A percentile compares a stretch with the other conserved stretches of the same genome.
Evolutionary conservation across 2,797 vertebrate genomes (phyloP).

Genomic region (Limosa lapponica): DNA sequence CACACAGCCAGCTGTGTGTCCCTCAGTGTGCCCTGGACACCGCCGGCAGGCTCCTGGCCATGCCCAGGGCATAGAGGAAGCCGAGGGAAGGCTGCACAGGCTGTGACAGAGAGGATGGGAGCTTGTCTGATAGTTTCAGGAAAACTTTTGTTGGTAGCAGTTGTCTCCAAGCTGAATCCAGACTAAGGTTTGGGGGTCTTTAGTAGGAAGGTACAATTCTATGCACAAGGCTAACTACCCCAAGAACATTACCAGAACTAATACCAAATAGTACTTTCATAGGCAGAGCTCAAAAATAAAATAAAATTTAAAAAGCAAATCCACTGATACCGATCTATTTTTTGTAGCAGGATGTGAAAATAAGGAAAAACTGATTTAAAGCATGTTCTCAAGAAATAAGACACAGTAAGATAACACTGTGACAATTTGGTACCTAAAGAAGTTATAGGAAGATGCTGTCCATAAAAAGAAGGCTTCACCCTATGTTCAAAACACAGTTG

Average conservation of each 20-base stretch:
- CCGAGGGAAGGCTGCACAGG: background rate
- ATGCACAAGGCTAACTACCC: background rate
- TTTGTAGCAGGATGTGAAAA: background rate
- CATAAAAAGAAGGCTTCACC: background rate
- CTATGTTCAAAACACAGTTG: background rate
- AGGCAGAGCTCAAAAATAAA: background rate
- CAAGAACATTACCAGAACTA: rapidly evolving
- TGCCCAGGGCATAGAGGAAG: rapidly evolving
- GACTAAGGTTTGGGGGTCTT: background rate
- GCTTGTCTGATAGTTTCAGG: background rate
- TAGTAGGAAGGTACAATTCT: background rate
- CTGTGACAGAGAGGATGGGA: rapidly evolving
- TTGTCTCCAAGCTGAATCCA: background rate
- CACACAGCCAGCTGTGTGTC: rapidly evolving
- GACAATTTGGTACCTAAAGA: background rate
- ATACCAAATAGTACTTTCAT: background rate
- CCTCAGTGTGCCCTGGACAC: rapidly evolving
- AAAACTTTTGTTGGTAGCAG: background rate
- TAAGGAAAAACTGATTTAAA: background rate
- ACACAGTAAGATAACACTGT: background rate
- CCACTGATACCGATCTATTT: background rate
- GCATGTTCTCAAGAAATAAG: background rate
- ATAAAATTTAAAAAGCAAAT: background rate
- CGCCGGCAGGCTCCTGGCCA: rapidly evolving
- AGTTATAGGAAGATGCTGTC: background rate